phyloP scores from a whole-genome alignment of 2,797 vertebrate species.

The Anableps anableps region DNA sequence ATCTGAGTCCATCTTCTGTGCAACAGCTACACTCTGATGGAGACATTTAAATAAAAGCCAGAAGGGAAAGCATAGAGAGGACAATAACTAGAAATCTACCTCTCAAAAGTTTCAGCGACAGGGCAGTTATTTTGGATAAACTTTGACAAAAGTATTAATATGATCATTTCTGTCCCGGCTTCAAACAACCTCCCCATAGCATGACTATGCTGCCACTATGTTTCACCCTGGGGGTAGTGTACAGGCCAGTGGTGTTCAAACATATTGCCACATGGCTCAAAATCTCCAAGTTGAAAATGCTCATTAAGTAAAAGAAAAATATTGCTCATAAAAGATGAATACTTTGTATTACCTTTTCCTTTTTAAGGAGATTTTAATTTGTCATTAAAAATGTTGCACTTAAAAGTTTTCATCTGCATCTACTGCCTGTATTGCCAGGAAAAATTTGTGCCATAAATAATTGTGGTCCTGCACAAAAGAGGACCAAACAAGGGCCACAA shows the following conservation, averaged over 20 bases:
- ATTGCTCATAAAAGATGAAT: neutral
- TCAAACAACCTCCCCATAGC: neutral
- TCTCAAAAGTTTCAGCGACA: neutral
- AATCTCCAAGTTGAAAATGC: neutral
- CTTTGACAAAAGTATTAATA: neutral
- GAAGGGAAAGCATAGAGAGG: neutral
- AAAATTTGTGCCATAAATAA: no score
- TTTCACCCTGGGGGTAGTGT: neutral
- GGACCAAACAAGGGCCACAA: no score
- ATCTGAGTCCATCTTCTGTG: constrained; percentile 6
- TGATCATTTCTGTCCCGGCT: neutral
- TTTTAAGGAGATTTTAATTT: neutral
- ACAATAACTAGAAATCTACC: neutral
- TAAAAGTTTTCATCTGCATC: no score
- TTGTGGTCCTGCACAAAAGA: no score
- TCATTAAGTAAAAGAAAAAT: no score
- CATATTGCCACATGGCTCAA: neutral
- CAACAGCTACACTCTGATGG: constrained; percentile 8
- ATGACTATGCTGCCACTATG: neutral
- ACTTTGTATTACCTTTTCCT: neutral
- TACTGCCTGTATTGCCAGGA: no score
- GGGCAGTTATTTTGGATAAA: neutral
- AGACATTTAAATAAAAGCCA: constrained; percentile 10
- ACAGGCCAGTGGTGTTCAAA: neutral
- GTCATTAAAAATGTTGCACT: neutral